Conservation (phyloP, 1,140 invertebrate species). For the Heliconius eleuchia region DNA sequence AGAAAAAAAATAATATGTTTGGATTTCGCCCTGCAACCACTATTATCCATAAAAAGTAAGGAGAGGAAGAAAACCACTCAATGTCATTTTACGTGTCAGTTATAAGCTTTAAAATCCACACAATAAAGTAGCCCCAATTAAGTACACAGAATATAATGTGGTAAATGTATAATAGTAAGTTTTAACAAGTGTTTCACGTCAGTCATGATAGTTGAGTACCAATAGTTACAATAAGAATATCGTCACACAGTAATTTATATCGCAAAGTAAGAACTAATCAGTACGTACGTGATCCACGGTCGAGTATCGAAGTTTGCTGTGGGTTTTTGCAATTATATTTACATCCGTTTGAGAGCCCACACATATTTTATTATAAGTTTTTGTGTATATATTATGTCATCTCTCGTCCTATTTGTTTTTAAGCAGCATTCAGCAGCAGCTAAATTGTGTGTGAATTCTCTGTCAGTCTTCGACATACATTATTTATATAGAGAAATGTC, state of each 20-base stretch:
- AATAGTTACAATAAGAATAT: neutral
- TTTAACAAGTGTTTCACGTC: neutral
- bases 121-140: too few species aligned
- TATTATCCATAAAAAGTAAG: too few species aligned
- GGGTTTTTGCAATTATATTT: conserved; percentile 16
- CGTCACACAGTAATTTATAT: neutral
- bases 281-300: neutral
- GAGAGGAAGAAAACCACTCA: too few species aligned
- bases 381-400: conserved; percentile 25
- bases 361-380: conserved; percentile 11
- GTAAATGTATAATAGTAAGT: neutral
- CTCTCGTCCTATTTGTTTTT: conserved; percentile 5
- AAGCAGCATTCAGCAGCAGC: neutral
- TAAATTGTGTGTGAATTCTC: conserved; percentile 8
- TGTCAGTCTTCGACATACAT: too few species aligned
- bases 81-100: too few species aligned
- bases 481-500: conserved; percentile 15
- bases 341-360: conserved; percentile 22
- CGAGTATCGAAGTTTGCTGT: neutral
- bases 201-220: neutral
- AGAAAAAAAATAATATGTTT: too few species aligned
- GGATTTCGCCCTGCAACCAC: too few species aligned
- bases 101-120: too few species aligned
- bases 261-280: neutral
- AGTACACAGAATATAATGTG: too few species aligned